These are phyloP conservation scores for Poecilobothrus nobilitatus DNA, from an alignment of 2,888 invertebrate species.

Conservation along the genomic window DNA sequence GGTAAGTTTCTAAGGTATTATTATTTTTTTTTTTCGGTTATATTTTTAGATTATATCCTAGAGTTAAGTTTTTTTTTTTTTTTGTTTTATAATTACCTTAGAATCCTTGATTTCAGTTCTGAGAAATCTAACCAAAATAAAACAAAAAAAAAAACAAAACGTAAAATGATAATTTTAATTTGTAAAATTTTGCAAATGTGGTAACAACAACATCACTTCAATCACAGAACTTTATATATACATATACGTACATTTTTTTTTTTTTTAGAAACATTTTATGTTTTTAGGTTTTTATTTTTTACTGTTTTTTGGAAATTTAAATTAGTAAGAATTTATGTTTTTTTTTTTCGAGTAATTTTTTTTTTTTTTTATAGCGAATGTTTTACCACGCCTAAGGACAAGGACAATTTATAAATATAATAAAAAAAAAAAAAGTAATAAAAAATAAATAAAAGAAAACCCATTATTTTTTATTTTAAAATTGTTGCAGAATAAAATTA, in stretches of 20 bases:
- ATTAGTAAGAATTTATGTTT: not conserved
- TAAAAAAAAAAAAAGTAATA: not conserved
- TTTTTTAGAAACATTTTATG: no score
- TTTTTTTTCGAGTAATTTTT: not conserved
- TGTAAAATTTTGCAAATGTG: not conserved
- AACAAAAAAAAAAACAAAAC: not conserved
- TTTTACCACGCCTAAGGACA: not conserved
- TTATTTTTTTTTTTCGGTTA: no score
- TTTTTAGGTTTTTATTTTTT: not conserved
- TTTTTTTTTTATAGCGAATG: not conserved
- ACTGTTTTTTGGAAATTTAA: not conserved
- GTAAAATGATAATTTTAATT: not conserved
- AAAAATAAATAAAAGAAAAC: not conserved
- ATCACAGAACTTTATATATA: not conserved
- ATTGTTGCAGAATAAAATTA: constrained; percentile 3
- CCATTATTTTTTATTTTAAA: not conserved
- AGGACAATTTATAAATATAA: not conserved
- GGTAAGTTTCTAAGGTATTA: no score
- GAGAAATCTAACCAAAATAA: not conserved
- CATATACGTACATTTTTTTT: no score
- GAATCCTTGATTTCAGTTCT: not conserved
- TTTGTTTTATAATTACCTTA: no score
- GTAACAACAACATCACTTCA: not conserved
- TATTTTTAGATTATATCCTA: no score
- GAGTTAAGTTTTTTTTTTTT: no score